These are phyloP conservation scores for Liopterus haemorrhoidalis DNA, from an alignment of 2,888 invertebrate species.

Conservation along the genomic window DNA sequence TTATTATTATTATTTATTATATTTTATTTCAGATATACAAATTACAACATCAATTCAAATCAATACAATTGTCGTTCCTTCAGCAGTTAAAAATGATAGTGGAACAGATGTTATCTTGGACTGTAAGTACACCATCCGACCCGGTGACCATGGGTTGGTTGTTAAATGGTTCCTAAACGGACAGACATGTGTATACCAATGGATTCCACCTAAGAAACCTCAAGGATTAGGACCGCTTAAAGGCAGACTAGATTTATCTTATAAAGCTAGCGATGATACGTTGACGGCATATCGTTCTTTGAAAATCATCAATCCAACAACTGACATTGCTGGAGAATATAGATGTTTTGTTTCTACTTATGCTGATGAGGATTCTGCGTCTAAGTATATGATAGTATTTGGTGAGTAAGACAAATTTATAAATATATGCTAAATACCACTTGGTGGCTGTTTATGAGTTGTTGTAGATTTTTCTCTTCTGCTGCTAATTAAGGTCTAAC, in stretches of 20 bases:
- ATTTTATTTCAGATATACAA: no score
- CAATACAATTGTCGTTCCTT: slow-evolving; percentile 43
- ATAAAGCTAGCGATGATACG: slow-evolving; percentile 59
- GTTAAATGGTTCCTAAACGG: slow-evolving; percentile 70
- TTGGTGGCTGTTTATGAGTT: slow-evolving; percentile 1
- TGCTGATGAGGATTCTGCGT: slow-evolving; percentile 59
- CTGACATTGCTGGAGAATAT: slow-evolving; percentile 66
- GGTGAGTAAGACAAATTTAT: no score
- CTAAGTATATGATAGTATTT: slow-evolving; percentile 60
- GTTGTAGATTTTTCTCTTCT: not conserved
- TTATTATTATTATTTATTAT: no score
- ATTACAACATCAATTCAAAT: no score
- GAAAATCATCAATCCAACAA: slow-evolving; percentile 60
- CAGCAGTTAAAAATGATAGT: slow-evolving; percentile 42
- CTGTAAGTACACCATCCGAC: slow-evolving; percentile 62
- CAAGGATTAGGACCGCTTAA: slow-evolving; percentile 56
- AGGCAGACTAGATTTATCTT: slow-evolving; percentile 57
- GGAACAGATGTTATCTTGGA: slow-evolving; percentile 56
- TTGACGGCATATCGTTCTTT: slow-evolving; percentile 66
- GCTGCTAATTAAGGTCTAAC: slow-evolving; percentile 14
- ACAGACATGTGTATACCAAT: slow-evolving; percentile 68
- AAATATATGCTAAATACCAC: not conserved
- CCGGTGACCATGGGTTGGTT: slow-evolving; percentile 61
- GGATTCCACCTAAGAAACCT: slow-evolving; percentile 67
- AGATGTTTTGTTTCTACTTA: slow-evolving; percentile 67